Evolutionary conservation across 2,888 invertebrate species (phyloP), one percentile per base, ranked within the genome.

Genomic region (Caenorhabditis sulstoni): DNA sequence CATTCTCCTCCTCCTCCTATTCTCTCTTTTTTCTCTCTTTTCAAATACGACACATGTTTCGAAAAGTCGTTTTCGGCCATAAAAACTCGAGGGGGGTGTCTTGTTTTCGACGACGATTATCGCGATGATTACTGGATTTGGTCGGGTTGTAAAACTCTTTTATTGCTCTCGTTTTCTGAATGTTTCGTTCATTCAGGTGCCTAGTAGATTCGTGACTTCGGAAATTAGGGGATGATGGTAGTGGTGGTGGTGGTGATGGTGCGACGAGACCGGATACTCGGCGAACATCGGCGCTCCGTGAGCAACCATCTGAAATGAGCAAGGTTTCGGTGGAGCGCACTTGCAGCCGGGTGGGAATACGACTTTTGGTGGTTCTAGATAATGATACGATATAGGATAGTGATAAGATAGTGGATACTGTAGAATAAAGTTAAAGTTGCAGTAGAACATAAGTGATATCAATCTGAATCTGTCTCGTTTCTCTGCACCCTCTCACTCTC

Each of bases 191-290:
- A n/a, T n/a, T n/a, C 29, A 71, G 35, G 55, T 71, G 49, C 71
- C 62, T 44, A 82, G 39, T n/a, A 79, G 55, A 74, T 77, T 82
- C 22, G 79, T 77, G 0, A 78, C 81, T 77, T 82, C 81, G 11
- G 79, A 76, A 47, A 79, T 82, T 44, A 81, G 4, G 4, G 29
- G 29, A 29, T 29, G 65, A 74, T 79, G 67, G 23, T 73, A 71
- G 14, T 55, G 58, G 39, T 78, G 66, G 47, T 66, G 64, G 12
- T 59, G 74, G 23, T 65, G 74, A 11, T 16, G 52, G 4, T 57
- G 57, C 37, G 41, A 3, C 12, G 65, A 53, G 37, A 47, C 16
- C 57, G 65, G 18, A 20, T 74, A 73, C 11, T 73, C 64, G 22
- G 35, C n/a, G 44, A 65, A 65, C 50, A 58, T 57, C 11, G 57